phyloP scores from a whole-genome alignment of 2,888 invertebrate genomes.

The Tuta absoluta region DNA sequence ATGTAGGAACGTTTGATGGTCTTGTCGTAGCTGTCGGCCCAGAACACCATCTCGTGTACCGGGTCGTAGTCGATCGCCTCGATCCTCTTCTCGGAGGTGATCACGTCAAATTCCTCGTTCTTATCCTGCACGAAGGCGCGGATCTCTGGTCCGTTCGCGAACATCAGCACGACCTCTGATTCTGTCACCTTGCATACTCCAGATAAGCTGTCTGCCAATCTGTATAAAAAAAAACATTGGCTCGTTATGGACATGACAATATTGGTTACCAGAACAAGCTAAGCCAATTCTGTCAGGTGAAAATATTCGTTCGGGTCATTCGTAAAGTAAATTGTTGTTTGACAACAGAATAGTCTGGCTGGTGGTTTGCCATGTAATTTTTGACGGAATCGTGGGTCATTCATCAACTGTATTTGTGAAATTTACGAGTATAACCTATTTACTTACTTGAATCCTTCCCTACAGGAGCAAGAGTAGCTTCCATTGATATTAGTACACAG shows the following conservation, averaged over 20 bases:
- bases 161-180: conserved; percentile 85
- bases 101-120: conserved; percentile 87
- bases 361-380: no score
- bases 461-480: conserved; percentile 93
- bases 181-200: conserved; percentile 90
- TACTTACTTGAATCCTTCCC: conserved; percentile 85
- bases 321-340: no score
- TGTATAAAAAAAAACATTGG: conserved; percentile 42
- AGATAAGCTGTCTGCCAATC: conserved; percentile 86
- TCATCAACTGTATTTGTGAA: no score
- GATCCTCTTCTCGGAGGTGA: conserved; percentile 92
- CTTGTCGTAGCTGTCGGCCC: conserved; percentile 96
- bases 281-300: conserved; percentile 4
- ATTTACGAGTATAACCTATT: neutral
- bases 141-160: conserved; percentile 93
- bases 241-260: neutral
- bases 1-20: conserved; percentile 96
- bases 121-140: conserved; percentile 85
- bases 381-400: no score
- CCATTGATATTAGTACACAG: conserved; percentile 96
- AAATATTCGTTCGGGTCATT: no score
- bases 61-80: conserved; percentile 96
- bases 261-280: conserved; percentile 22
- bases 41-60: conserved; percentile 91
- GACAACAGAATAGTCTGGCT: no score